A percentile compares a stretch with the other conserved stretches of the same genome.
Conservation (phyloP, 1,140 invertebrate species). For the Zophobas atratus region DNA sequence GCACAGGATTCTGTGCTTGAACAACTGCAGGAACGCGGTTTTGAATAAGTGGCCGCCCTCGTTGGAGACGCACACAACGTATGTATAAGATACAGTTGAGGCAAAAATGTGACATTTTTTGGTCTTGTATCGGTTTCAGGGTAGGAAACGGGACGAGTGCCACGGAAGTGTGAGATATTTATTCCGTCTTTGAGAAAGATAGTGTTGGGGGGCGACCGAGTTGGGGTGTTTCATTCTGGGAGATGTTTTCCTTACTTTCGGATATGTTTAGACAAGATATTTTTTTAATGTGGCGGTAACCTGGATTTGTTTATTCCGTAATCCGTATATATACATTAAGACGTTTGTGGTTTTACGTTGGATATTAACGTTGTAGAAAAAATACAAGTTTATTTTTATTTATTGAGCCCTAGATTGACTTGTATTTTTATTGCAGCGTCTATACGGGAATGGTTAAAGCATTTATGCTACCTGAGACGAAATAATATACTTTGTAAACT, state of each 20-base stretch:
- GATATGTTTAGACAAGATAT: too few species aligned
- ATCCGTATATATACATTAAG: too few species aligned
- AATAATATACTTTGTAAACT: too few species aligned
- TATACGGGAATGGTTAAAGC: too few species aligned
- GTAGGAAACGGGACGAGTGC: constrained; percentile 20
- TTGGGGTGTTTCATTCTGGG: too few species aligned
- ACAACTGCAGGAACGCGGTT: neutral
- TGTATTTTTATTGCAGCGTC: neutral
- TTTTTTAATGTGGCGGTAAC: too few species aligned
- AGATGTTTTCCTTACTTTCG: too few species aligned
- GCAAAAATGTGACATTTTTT: constrained; percentile 32
- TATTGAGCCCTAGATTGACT: constrained; percentile 14
- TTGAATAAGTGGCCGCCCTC: constrained; percentile 63
- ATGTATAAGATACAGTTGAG: constrained; percentile 66
- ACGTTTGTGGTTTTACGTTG: too few species aligned
- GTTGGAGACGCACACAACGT: constrained; percentile 71
- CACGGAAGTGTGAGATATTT: constrained; percentile 25
- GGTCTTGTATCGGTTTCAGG: constrained; percentile 36
- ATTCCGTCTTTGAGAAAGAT: too few species aligned
- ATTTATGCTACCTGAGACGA: too few species aligned
- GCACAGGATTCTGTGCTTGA: constrained; percentile 59
- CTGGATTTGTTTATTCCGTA: too few species aligned
- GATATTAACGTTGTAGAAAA: neutral
- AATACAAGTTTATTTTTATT: constrained; percentile 21
- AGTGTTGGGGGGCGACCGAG: too few species aligned